Evolutionary conservation across 1,140 invertebrate species (phyloP), one percentile per base, ranked within the genome.

Genomic region (Lysiphlebus fabarum): DNA sequence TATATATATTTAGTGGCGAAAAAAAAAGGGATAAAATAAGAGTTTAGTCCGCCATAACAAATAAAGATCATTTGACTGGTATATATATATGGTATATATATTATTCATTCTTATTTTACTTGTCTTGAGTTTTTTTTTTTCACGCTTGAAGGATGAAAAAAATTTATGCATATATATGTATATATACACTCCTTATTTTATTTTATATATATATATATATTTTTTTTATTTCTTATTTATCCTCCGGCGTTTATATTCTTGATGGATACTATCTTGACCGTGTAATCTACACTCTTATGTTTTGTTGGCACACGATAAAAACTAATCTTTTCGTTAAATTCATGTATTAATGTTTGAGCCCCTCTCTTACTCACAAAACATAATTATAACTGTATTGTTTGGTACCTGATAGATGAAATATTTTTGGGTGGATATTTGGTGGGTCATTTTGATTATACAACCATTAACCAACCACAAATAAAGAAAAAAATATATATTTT

Each of bases 261-360:
- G 56, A 58, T 58, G 56, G 47, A 58, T 58, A 58, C 42, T 58
- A 58, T 58, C 56, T 58, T 37, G n/a, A 8, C 34, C 11, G 26
- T 50, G 56, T 58, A 58, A 58, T 58, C 56, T 58, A 50, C 36
- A 26, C 17, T 26, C 49, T 49, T 34, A 40, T 41, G 44, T 37
- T 57, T 57, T 49, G 42, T 5, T 47, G 49, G 36, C 17, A 26
- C 17, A 26, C 17, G 17, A 26, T 26, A 26, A 26, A 43, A 43
- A n/a, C 42, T n/a, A 6, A n/a, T 45, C 44, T 45, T n/a, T 45
- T 17, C 44, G 40, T 41, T 41, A 43, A 43, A 40, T 40, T 8
- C 7, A 8, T 41, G 11, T 45, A 14, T 45, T 14, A 45, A 45
- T 45, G 7, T 45, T 5, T 45, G 44, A 7, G 14, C 7, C 14